Evolutionary conservation across 2,888 invertebrate genomes (phyloP).

Genomic region (Megamerina dolium): DNA sequence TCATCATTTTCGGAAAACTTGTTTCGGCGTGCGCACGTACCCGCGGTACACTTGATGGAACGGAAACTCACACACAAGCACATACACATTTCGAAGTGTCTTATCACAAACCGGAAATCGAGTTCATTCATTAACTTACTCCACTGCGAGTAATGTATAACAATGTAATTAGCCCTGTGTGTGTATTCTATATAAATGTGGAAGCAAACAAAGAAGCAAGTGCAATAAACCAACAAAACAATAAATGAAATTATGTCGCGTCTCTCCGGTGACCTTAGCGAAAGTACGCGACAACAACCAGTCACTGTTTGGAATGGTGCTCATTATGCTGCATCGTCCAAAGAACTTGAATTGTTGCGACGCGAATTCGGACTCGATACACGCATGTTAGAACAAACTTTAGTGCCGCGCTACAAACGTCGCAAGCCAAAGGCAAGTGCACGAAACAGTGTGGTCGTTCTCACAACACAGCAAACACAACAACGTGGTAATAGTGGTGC

Average conservation of each 20-base stretch:
- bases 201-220: no score
- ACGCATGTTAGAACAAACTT: slow-evolving; percentile 36
- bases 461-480: neutral
- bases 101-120: slow-evolving; percentile 19
- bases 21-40: slow-evolving; percentile 36
- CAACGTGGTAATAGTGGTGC: neutral
- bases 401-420: slow-evolving; percentile 37
- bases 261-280: slow-evolving; percentile 9
- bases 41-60: slow-evolving; percentile 19
- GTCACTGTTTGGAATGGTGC: slow-evolving; percentile 40
- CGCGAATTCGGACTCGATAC: slow-evolving; percentile 38
- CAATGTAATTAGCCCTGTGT: no score
- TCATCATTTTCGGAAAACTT: slow-evolving; percentile 39
- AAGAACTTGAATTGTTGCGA: slow-evolving; percentile 35
- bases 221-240: neutral
- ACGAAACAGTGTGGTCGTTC: slow-evolving; percentile 31
- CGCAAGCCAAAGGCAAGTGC: slow-evolving; percentile 36
- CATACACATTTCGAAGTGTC: slow-evolving; percentile 15
- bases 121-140: neutral
- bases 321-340: slow-evolving; percentile 38
- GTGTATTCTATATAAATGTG: no score
- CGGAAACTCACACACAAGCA: slow-evolving; percentile 22
- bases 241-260: slow-evolving; percentile 20
- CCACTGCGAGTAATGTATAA: neutral
- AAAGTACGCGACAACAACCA: slow-evolving; percentile 22